Conservation (phyloP, 2,888 invertebrate genomes). For the Andrena hattorfiana region DNA sequence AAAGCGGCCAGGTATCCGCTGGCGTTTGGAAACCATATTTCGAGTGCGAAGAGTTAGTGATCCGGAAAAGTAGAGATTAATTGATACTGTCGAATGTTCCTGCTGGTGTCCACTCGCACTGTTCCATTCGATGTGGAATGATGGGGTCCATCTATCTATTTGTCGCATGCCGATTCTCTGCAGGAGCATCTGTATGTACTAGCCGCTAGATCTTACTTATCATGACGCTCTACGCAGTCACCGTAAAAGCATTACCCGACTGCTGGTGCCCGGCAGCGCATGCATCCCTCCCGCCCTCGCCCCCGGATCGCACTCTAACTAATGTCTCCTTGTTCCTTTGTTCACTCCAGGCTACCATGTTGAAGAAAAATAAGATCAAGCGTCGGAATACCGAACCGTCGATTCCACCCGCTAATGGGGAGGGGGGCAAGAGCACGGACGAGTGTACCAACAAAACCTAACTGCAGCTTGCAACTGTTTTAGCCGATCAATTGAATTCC, state of each 20-base stretch:
- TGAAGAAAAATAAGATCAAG: constrained; percentile 99
- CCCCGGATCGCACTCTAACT: constrained; percentile 81
- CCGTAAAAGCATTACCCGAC: constrained; percentile 65
- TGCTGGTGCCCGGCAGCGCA: constrained; percentile 79
- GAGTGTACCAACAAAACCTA: constrained; percentile 85
- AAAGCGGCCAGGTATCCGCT: neutral
- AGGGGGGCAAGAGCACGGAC: constrained; percentile 89
- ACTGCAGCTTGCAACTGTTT: constrained; percentile 78
- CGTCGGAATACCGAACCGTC: constrained; percentile 95
- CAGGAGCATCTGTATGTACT: constrained; percentile 71
- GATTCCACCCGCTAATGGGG: constrained; percentile 90
- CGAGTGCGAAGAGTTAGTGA: constrained; percentile 17
- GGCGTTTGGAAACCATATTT: neutral
- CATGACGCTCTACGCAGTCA: constrained; percentile 63
- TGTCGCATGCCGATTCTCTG: constrained; percentile 73
- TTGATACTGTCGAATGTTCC: neutral
- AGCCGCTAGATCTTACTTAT: constrained; percentile 69
- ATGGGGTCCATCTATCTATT: constrained; percentile 53
- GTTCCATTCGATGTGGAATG: constrained; percentile 57
- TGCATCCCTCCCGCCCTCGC: constrained; percentile 79
- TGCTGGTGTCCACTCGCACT: constrained; percentile 24
- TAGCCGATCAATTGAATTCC: constrained; percentile 62
- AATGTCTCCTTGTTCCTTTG: constrained; percentile 84
- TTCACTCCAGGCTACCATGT: constrained; percentile 97
- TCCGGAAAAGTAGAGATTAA: neutral